Evolutionary conservation across 2,888 invertebrate species (phyloP).

Genomic region (Drosophila paramelanica): DNA sequence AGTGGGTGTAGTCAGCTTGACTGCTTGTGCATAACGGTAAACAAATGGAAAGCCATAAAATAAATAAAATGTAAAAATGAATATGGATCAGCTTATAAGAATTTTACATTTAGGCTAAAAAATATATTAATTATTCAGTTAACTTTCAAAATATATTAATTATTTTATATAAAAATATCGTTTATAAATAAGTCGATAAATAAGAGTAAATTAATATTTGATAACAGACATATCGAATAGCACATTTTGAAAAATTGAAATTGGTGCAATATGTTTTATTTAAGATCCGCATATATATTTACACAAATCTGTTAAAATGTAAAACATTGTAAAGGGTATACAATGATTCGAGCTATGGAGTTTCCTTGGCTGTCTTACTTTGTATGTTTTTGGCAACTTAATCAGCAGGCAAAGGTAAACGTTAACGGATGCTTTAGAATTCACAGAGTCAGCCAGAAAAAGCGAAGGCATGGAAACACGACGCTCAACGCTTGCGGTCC

Average conservation of each 20-base stretch:
- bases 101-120: neutral
- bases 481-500: constrained; percentile 42
- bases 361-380: constrained; percentile 19
- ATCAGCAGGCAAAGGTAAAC: constrained; percentile 66
- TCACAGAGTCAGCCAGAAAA: constrained; percentile 47
- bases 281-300: neutral
- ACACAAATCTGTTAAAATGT: neutral
- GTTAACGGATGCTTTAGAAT: constrained; percentile 75
- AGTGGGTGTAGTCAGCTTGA: constrained; percentile 11
- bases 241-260: no score
- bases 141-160: no score
- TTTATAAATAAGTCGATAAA: no score
- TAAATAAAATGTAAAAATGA: neutral
- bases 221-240: no score
- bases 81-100: neutral
- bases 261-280: no score
- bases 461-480: constrained; percentile 38
- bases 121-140: no score
- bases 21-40: constrained; percentile 14
- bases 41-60: neutral
- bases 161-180: no score
- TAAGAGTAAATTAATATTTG: no score
- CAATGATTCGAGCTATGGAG: neutral
- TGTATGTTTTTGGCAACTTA: constrained; percentile 73
- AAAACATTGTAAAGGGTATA: constrained; percentile 21